Evolutionary conservation across 1,140 invertebrate species (phyloP), one percentile per base, ranked within the genome.

Genomic region (Drosophila murphyi): DNA sequence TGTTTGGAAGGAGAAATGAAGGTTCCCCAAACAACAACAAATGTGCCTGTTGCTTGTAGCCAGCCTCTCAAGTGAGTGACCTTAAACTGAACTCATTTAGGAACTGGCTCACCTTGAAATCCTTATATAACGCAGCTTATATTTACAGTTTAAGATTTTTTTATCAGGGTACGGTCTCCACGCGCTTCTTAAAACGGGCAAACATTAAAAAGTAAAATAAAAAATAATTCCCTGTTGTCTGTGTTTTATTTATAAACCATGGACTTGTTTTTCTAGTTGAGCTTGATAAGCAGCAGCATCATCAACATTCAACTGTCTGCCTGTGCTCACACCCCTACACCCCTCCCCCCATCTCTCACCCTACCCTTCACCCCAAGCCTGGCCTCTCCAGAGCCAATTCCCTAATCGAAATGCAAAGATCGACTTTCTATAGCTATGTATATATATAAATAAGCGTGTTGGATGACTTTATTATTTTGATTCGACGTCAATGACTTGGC

Each of bases 221-320:
- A 76, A 76, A 60, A 48, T 60, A 43, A n/a, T 43, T 43, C 20
- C 20, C 20, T 43, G 4, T 59, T 57, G 68, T 72, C 60, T 72
- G 60, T 4, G 56, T 67, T 73, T 83, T 88, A 88, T 88, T 89
- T 88, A 67, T 88, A 88, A 87, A 83, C 73, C 82, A 70, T 75
- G 85, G 76, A 88, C 83, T 88, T 89, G 83, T 88, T 88, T 88
- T 88, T 88, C 83, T 88, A 88, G 83, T 88, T 88, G 41, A 62
- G 76, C 80, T 72, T 88, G 83, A 83, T 88, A 83, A 89, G 82
- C 80, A 61, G 72, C 82, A 62, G 76, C 72, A 80, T 88, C 76
- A 67, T 47, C 61, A 88, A 69, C 70, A 72, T 45, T 28, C 32
- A 37, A 43, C 41, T 69, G 64, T 61, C 71, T 69, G 62, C 32